Conservation (phyloP, 2,113 vertebrate species). For the Neolamprologus modestus region DNA sequence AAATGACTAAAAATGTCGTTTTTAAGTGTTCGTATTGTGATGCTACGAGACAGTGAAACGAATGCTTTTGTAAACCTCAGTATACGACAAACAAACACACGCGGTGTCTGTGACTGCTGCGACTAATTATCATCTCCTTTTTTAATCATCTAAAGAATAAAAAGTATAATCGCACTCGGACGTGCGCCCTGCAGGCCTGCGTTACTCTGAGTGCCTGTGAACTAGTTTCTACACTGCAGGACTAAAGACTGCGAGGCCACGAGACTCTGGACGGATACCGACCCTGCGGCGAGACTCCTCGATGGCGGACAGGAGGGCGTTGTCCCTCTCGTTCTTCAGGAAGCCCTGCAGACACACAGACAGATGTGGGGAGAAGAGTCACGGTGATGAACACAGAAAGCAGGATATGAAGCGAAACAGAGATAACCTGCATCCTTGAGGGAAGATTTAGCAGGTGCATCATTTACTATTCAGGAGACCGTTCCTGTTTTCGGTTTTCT, state of each 20-base stretch:
- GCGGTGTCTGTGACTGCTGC: not conserved
- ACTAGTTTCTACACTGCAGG: not conserved
- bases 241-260: not conserved
- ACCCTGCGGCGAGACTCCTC: constrained; percentile 96
- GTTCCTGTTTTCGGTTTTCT: not conserved
- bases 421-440: not conserved
- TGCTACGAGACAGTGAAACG: not conserved
- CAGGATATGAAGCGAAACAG: not conserved
- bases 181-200: not conserved
- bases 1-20: not conserved
- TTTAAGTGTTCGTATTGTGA: not conserved
- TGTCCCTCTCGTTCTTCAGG: constrained; percentile 97
- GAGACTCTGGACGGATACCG: constrained; percentile 54
- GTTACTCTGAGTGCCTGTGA: not conserved
- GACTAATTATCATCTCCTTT: not conserved
- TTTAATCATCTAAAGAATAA: not conserved
- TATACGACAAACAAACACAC: not conserved
- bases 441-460: not conserved
- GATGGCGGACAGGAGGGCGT: constrained; percentile 92
- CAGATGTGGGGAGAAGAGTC: not conserved
- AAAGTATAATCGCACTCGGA: accelerated
- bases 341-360: constrained; percentile 79
- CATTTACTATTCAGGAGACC: constrained; percentile 1
- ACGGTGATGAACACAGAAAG: not conserved
- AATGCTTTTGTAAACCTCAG: not conserved